Evolutionary conservation across 2,113 vertebrate species (phyloP).

Genomic region (Gyps fulvus): DNA sequence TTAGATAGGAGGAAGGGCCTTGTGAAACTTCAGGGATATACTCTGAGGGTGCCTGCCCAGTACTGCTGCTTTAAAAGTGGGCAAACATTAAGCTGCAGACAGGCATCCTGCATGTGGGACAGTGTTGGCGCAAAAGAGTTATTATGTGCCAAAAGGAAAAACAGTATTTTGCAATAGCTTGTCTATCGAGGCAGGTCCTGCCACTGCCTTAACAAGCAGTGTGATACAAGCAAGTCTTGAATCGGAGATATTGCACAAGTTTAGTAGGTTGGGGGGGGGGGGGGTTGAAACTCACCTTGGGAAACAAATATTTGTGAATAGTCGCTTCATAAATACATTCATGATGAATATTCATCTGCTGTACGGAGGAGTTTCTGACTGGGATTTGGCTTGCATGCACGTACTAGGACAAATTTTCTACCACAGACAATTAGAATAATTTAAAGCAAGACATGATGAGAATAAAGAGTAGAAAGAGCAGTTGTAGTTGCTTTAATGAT

Average conservation of each 20-base stretch:
- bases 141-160: not conserved
- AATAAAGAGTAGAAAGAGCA: constrained; percentile 6
- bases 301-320: constrained; percentile 8
- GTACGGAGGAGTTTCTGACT: not conserved
- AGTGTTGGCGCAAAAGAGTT: not conserved
- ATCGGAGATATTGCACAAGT: not conserved
- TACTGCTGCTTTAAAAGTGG: not conserved
- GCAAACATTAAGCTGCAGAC: not conserved
- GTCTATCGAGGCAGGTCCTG: not conserved
- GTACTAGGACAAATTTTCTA: constrained; percentile 14
- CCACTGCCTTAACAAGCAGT: not conserved
- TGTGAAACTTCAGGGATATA: not conserved
- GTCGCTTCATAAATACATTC: not conserved
- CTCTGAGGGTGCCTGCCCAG: not conserved
- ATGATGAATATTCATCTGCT: constrained; percentile 24
- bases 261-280: not conserved
- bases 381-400: not conserved
- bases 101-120: not conserved
- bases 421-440: constrained; percentile 31
- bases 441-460: constrained; percentile 16
- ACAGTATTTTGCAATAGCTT: not conserved
- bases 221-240: not conserved
- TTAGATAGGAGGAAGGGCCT: not conserved
- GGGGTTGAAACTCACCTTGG: not conserved
- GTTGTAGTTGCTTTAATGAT: not conserved